Base-by-base conservation (phyloP, 2,888 invertebrate species). In the Ornithoptera priamus region DNA sequence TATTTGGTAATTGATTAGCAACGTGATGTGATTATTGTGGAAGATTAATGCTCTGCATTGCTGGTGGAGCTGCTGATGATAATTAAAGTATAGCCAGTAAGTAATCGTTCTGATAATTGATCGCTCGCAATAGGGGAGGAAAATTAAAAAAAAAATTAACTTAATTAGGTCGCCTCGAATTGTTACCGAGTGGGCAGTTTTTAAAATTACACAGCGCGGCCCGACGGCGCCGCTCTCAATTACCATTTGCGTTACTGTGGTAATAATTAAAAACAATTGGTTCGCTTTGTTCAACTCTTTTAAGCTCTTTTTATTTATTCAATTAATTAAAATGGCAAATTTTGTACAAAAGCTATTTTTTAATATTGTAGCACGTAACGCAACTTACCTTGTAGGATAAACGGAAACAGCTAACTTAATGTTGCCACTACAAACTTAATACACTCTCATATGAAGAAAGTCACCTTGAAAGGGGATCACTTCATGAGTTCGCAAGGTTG, bases 81-180 rank as follows among this genome's bases (percentile, higher is more conserved):
- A 17, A 53, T 53, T 1, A 17, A 53, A 53, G 4, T 6, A 53
- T 53, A 17, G 15, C 53, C 53, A 18, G 22, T 17, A 53, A 53
- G 15, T 53, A 53, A 53, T 17, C n/a, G 50, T 50, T 50, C 7
- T 50, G n/a, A 53, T 39, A 53, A 17, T 17, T 4, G 53, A 53
- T 17, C n/a, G 53, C 6, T 10, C n/a, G n/a, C 42, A 24, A 22
- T 46, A 20, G 46, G 22, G 56, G 46, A 4, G 42, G 65, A 24
- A 59, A 65, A 65, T 42, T 65, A 58, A 65, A 65, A 39, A 65
- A 65, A 30, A 30, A 30, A 30, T 42, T 24, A 65, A 58, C 65
- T 65, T 65, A 65, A 65, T 65, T 59, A 58, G 58, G 58, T 65
- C 64, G 39, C 65, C 57, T 20, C 65, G 22, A 58, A 65, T 59